A percentile compares a stretch with the other conserved stretches of the same genome.
Conservation (phyloP, 2,888 invertebrate genomes). For the Lepidochitona cinerea region DNA sequence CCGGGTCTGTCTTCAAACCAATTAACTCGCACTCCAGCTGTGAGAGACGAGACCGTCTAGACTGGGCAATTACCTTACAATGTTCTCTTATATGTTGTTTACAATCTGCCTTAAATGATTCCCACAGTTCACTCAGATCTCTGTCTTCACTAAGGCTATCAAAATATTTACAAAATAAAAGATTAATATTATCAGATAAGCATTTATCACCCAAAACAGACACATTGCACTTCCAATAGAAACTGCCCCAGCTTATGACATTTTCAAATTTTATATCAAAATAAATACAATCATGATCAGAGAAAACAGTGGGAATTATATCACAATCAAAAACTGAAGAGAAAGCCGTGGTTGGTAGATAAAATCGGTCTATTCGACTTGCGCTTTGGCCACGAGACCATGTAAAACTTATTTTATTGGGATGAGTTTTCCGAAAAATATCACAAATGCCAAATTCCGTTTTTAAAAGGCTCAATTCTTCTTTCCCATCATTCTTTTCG, state of each 20-base stretch:
- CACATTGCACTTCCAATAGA: neutral
- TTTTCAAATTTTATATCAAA: neutral
- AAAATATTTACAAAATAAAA: neutral
- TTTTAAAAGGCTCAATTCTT: constrained; percentile 14
- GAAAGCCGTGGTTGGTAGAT: neutral
- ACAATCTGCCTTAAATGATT: neutral
- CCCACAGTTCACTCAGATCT: neutral
- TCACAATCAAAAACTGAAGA: neutral
- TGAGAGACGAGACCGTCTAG: neutral
- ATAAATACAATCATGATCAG: neutral
- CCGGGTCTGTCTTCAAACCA: neutral
- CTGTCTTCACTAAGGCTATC: neutral
- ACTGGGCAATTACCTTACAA: neutral
- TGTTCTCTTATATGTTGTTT: neutral
- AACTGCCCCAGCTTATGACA: neutral
- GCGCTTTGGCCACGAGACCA: neutral
- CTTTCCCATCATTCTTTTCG: constrained; percentile 5
- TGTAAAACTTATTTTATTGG: constrained; percentile 2
- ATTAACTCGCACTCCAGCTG: neutral
- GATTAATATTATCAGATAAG: neutral
- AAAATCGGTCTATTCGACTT: neutral
- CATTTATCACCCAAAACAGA: neutral
- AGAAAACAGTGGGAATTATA: neutral
- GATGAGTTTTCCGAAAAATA: constrained; percentile 14
- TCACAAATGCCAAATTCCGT: constrained; percentile 18